A percentile compares a stretch with the other conserved stretches of the same genome.
These are phyloP conservation scores for Lathamus discolor DNA, from an alignment of 2,113 vertebrate species.

Conservation along the genomic window DNA sequence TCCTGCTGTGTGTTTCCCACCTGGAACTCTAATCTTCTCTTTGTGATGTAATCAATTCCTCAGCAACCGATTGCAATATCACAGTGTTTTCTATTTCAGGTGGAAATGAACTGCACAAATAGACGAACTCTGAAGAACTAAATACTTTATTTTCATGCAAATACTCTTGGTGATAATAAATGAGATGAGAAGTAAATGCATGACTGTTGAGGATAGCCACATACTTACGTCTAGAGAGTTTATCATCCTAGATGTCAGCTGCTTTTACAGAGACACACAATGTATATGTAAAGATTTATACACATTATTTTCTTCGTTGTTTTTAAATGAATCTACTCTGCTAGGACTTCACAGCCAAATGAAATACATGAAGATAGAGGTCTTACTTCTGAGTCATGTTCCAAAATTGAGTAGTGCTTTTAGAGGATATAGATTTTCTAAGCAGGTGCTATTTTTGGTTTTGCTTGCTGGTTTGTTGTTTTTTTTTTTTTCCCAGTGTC, in stretches of 20 bases:
- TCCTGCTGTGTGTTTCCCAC: not conserved
- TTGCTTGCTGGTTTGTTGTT: not conserved
- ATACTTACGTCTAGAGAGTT: slow-evolving; percentile 27
- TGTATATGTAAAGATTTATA: not conserved
- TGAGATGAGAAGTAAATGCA: not conserved
- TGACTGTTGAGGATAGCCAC: not conserved
- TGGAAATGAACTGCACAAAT: slow-evolving; percentile 1
- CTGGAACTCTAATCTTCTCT: slow-evolving; percentile 5
- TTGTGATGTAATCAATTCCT: slow-evolving; percentile 37
- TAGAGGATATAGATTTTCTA: not conserved
- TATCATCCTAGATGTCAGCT: slow-evolving; percentile 21
- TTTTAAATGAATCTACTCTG: slow-evolving; percentile 19
- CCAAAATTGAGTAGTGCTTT: slow-evolving; percentile 3
- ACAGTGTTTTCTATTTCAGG: not conserved
- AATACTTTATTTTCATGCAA: slow-evolving; percentile 12
- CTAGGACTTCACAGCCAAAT: slow-evolving; percentile 3
- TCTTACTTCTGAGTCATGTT: not conserved
- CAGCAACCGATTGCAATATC: not conserved
- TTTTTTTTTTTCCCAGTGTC: not conserved
- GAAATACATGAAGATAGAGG: not conserved
- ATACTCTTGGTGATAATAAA: slow-evolving; percentile 19
- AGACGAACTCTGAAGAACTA: slow-evolving; percentile 10
- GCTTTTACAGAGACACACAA: not conserved
- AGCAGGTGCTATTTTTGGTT: not conserved
- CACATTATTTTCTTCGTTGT: not conserved